A percentile compares a stretch with the other conserved stretches of the same genome.
phyloP scores from a whole-genome alignment of 2,113 vertebrate genomes.

The Tonatia bakeri region DNA sequence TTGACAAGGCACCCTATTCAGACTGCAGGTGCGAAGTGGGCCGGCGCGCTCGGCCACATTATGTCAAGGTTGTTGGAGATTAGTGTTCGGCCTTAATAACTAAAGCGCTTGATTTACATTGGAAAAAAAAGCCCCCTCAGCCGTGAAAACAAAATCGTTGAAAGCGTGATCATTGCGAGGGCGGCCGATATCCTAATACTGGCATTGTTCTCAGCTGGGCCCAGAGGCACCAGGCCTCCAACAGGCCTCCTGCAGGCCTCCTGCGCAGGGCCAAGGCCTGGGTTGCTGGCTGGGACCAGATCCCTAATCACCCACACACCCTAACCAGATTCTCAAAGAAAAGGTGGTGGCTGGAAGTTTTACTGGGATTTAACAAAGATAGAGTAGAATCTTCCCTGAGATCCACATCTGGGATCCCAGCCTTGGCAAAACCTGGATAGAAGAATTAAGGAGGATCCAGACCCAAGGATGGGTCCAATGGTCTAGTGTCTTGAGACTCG shows the following conservation, averaged over 20 bases:
- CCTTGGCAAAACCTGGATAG: neutral
- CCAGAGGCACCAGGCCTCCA: neutral
- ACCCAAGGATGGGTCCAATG: neutral
- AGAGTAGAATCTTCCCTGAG: neutral
- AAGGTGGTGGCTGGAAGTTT: slow-evolving; percentile 55
- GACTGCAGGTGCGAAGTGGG: slow-evolving; percentile 97
- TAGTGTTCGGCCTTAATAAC: slow-evolving; percentile 92
- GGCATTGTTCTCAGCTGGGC: slow-evolving; percentile 81
- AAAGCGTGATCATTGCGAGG: slow-evolving; percentile 84
- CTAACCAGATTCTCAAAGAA: slow-evolving; percentile 38
- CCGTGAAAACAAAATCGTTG: slow-evolving; percentile 93
- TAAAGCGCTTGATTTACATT: slow-evolving; percentile 92
- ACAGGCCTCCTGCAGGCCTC: neutral
- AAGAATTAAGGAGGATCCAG: neutral
- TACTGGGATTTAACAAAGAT: neutral
- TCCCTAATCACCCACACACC: slow-evolving; percentile 41
- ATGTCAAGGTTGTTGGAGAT: slow-evolving; percentile 96
- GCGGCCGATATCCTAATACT: slow-evolving; percentile 86
- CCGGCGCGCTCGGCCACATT: slow-evolving; percentile 93
- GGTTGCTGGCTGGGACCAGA: neutral
- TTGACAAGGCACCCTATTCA: slow-evolving; percentile 97
- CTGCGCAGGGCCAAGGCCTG: neutral
- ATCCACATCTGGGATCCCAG: neutral
- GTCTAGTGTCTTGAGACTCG: neutral
- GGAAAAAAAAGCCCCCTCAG: slow-evolving; percentile 87